Evolutionary conservation across 2,888 invertebrate genomes (phyloP).

Genomic region (Drosophila suboccidentalis): DNA sequence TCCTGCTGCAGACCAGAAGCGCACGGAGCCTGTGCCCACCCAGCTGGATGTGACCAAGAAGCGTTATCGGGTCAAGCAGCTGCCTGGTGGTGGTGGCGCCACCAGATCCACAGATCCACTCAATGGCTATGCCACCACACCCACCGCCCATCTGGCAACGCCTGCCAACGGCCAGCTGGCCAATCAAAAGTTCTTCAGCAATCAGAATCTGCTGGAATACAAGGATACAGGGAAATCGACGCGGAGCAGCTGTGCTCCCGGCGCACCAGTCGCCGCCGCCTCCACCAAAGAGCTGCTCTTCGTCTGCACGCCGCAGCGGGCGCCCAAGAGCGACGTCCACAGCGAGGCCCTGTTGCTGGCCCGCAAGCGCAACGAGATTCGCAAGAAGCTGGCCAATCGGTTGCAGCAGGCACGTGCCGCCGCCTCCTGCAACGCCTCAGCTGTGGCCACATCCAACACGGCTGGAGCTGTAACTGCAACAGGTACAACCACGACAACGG

Average conservation of each 20-base stretch:
- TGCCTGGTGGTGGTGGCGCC: conserved; percentile 47
- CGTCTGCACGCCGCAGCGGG: conserved; percentile 84
- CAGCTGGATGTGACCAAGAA: conserved; percentile 76
- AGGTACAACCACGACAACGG: conserved; percentile 36
- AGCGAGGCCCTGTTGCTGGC: conserved; percentile 78
- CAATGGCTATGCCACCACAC: conserved; percentile 83
- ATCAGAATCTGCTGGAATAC: conserved; percentile 84
- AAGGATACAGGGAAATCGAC: conserved; percentile 68
- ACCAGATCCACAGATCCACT: conserved; percentile 64
- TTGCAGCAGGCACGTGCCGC: conserved; percentile 59
- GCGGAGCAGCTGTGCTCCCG: conserved; percentile 18
- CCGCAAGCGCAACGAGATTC: conserved; percentile 82
- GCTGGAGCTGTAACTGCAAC: not conserved
- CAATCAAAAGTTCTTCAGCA: conserved; percentile 84
- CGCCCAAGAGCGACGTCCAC: conserved; percentile 72
- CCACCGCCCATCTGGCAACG: conserved; percentile 81
- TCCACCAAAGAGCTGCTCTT: conserved; percentile 84
- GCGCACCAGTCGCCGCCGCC: conserved; percentile 65
- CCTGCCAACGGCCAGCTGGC: conserved; percentile 76
- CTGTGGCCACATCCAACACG: conserved; percentile 10
- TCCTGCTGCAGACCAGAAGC: conserved; percentile 20
- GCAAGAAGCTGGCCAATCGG: conserved; percentile 74
- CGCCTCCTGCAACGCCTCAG: conserved; percentile 2
- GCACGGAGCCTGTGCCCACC: conserved; percentile 64
- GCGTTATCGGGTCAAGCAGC: conserved; percentile 75